phyloP scores from a whole-genome alignment of 2,113 vertebrate species.

The Oryzias curvinotus region DNA sequence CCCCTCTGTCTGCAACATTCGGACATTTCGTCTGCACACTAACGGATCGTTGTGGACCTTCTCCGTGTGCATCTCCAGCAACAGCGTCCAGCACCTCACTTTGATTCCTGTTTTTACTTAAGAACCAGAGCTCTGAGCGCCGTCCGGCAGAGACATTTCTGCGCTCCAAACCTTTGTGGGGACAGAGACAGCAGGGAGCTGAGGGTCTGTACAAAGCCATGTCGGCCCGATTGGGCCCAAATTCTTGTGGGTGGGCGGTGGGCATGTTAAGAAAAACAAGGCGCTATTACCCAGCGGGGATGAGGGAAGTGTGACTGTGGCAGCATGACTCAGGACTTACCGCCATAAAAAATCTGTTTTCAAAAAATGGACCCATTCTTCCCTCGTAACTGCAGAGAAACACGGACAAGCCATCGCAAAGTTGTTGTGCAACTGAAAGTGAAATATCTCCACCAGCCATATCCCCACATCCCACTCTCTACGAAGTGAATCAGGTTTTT shows the following conservation, averaged over 20 bases:
- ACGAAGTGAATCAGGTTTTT: slow-evolving; percentile 51
- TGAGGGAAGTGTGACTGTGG: slow-evolving; percentile 11
- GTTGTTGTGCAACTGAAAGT: slow-evolving; percentile 27
- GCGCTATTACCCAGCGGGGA: neutral
- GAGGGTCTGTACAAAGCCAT: slow-evolving; percentile 45
- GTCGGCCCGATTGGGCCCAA: slow-evolving; percentile 23
- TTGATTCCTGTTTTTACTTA: slow-evolving; percentile 21
- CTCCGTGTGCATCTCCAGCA: slow-evolving; percentile 1
- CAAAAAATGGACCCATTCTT: neutral
- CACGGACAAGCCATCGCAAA: slow-evolving; percentile 17
- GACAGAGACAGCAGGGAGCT: slow-evolving; percentile 21
- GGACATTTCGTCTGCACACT: neutral
- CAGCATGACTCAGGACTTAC: slow-evolving; percentile 25
- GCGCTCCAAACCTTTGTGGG: slow-evolving; percentile 18
- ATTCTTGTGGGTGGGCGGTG: slow-evolving; percentile 23
- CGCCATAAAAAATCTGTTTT: neutral
- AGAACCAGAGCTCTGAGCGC: slow-evolving; percentile 10
- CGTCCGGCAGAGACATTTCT: slow-evolving; percentile 4
- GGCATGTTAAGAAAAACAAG: neutral
- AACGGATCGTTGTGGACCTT: slow-evolving; percentile 18
- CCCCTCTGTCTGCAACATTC: slow-evolving; percentile 31
- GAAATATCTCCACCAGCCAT: slow-evolving; percentile 44
- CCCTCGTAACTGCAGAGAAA: slow-evolving; percentile 7
- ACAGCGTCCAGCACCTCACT: slow-evolving; percentile 5
- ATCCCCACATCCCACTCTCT: slow-evolving; percentile 46